These are phyloP conservation scores for Hemicordylus capensis DNA, from an alignment of 2,113 vertebrate species.

Conservation along the genomic window DNA sequence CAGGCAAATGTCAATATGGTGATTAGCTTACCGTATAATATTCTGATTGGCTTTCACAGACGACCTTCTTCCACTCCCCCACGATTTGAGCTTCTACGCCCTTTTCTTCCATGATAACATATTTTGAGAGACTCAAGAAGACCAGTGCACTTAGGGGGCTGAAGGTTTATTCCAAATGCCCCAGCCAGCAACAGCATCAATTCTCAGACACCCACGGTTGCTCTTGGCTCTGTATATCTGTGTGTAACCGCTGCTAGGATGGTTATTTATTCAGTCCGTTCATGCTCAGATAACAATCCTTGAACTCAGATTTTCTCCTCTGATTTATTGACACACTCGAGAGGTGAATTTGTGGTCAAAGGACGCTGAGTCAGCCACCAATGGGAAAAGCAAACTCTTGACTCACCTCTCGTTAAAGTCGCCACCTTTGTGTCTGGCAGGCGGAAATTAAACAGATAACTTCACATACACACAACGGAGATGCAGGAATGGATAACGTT, in stretches of 20 bases:
- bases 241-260: not conserved
- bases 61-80: conserved; percentile 58
- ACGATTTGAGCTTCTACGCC: conserved; percentile 33
- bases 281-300: not conserved
- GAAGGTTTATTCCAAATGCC: not conserved
- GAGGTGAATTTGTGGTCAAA: not conserved
- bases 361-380: no score
- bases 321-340: not conserved
- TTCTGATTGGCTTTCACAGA: conserved; percentile 65
- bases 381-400: not conserved
- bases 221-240: no score
- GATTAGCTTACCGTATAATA: conserved; percentile 65
- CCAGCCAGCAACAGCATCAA: not conserved
- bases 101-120: conserved; percentile 3
- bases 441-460: not conserved
- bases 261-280: not conserved
- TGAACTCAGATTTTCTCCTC: not conserved
- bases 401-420: not conserved
- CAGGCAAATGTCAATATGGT: conserved; percentile 67
- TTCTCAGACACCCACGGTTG: not conserved
- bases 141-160: not conserved
- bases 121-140: not conserved
- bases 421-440: not conserved
- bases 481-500: not conserved
- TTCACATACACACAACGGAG: no score